Conservation (phyloP, 2,797 vertebrate species). For the Pipistrellus kuhlii region DNA sequence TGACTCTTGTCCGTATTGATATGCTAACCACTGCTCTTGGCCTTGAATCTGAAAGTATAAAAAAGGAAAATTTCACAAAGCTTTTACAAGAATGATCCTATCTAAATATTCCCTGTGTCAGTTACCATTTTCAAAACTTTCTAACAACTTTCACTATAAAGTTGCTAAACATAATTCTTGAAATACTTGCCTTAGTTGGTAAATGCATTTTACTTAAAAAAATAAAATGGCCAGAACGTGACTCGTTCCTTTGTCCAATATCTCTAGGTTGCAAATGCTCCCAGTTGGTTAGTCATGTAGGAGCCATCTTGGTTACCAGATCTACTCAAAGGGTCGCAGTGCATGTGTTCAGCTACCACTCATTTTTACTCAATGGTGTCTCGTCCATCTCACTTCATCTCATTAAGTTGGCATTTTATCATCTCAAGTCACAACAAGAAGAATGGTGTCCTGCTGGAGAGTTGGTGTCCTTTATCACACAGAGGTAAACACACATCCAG, state of each 20-base stretch:
- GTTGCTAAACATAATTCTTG: neutral
- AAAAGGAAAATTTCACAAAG: neutral
- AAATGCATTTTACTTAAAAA: slow-evolving; percentile 13
- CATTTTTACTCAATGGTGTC: too few relatives aligned
- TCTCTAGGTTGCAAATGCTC: too few relatives aligned
- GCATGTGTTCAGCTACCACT: too few relatives aligned
- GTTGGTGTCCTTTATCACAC: neutral
- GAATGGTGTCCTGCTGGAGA: neutral
- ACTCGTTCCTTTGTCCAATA: too few relatives aligned
- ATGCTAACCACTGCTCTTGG: neutral
- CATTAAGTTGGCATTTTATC: too few relatives aligned
- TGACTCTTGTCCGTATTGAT: neutral
- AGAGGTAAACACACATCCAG: neutral
- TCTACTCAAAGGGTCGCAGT: too few relatives aligned
- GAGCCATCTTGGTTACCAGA: too few relatives aligned
- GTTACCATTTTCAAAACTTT: neutral
- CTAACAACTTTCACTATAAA: neutral
- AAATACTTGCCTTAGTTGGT: neutral
- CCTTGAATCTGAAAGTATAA: neutral
- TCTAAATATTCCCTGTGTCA: neutral
- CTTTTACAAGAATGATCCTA: neutral
- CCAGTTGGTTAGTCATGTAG: too few relatives aligned
- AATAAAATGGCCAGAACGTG: neutral
- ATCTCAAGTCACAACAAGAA: too few relatives aligned
- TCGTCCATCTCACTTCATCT: too few relatives aligned